Evolutionary conservation across 2,113 vertebrate genomes (phyloP).

Genomic region (Suncus etruscus): DNA sequence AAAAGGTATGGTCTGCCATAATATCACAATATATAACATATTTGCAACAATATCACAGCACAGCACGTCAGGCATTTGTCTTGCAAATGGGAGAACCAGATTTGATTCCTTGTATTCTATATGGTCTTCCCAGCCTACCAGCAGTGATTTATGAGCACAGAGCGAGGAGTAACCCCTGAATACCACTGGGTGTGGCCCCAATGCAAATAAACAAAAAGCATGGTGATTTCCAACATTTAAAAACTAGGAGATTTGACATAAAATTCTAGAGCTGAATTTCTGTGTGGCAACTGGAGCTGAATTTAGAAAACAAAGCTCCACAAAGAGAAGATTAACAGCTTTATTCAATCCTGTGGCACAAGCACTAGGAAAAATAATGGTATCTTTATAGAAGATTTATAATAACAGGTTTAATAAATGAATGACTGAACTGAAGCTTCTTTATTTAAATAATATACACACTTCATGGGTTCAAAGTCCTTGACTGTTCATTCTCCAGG

Average conservation of each 20-base stretch:
- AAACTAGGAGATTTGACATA: slow-evolving; percentile 17
- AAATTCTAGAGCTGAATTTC: neutral
- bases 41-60: too few species aligned
- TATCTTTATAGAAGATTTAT: too few species aligned
- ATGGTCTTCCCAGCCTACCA: too few species aligned
- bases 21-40: too few species aligned
- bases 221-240: slow-evolving; percentile 27
- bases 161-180: too few species aligned
- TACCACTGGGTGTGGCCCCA: too few species aligned
- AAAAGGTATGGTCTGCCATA: neutral
- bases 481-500: neutral
- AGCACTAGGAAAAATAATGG: neutral
- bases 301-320: neutral
- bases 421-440: neutral
- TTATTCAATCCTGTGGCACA: neutral
- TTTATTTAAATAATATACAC: neutral
- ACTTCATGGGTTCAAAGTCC: neutral
- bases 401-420: accelerated
- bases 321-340: neutral
- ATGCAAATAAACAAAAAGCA: too few species aligned
- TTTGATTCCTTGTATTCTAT: too few species aligned
- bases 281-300: neutral
- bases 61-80: too few species aligned
- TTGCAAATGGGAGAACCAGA: too few species aligned
- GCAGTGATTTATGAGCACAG: too few species aligned